These are phyloP conservation scores for Lamprologus sp. DNA, from an alignment of 2,113 vertebrate genomes.

Conservation along the genomic window DNA sequence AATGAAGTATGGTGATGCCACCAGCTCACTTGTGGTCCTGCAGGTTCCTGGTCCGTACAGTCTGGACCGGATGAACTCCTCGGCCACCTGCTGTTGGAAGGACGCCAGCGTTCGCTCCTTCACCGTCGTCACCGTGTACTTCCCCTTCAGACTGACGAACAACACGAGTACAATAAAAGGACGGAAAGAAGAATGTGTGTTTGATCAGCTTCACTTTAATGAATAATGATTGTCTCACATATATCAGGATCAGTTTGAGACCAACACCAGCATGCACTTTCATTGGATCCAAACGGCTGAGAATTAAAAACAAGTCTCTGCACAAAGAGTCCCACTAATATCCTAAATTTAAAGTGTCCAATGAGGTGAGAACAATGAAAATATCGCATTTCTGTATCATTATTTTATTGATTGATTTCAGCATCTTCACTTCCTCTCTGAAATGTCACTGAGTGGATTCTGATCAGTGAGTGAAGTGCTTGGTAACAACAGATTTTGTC, in stretches of 20 bases:
- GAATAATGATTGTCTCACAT: rapidly evolving
- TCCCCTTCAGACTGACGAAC: conserved; percentile 70
- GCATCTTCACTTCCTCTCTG: not conserved
- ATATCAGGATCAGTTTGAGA: rapidly evolving
- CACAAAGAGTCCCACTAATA: not conserved
- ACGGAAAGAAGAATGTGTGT: rapidly evolving
- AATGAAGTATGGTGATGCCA: not conserved
- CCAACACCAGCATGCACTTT: not conserved
- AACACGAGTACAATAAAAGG: not conserved
- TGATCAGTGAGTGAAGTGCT: not conserved
- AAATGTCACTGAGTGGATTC: not conserved
- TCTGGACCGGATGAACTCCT: conserved; percentile 72
- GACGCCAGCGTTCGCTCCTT: conserved; percentile 47
- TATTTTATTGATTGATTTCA: not conserved
- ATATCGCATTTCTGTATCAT: not conserved
- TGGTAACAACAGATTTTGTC: not conserved
- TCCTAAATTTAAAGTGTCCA: not conserved
- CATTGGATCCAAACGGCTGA: not conserved
- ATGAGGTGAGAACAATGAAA: not conserved
- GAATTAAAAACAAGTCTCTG: not conserved
- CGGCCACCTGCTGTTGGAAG: conserved; percentile 71
- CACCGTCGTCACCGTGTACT: conserved; percentile 68
- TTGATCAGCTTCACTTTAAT: not conserved
- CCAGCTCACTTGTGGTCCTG: conserved; percentile 76
- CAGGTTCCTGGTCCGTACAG: conserved; percentile 77